These are phyloP conservation scores for Argopecten irradians DNA, from an alignment of 1,140 invertebrate genomes.

Conservation along the genomic window DNA sequence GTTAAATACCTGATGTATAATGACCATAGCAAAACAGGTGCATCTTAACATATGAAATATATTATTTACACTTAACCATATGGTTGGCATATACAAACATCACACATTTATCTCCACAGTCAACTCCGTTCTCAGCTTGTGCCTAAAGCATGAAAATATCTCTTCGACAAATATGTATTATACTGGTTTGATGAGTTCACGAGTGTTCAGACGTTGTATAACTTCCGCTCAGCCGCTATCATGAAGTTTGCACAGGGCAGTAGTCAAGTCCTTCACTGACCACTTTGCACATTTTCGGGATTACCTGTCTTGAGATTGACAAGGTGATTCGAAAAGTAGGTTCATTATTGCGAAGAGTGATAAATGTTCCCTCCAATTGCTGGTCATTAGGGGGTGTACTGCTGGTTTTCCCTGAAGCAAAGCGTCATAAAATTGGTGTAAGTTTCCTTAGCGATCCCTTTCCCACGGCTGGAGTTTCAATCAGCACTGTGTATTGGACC, in stretches of 20 bases:
- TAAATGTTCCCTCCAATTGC: background rate
- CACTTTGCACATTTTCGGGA: background rate
- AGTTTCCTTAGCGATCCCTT: conserved; percentile 4
- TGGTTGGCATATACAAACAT: background rate
- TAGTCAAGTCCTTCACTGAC: background rate
- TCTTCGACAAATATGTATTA: background rate
- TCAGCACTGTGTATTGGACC: conserved; percentile 1
- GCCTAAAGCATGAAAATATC: background rate
- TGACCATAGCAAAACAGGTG: too few relatives aligned
- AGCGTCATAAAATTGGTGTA: background rate
- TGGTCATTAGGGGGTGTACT: conserved; percentile 4
- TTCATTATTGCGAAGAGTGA: background rate
- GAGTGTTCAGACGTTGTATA: background rate
- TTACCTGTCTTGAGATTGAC: conserved; percentile 21
- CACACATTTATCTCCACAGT: background rate
- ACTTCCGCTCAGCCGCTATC: background rate
- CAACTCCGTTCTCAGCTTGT: background rate
- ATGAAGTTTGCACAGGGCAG: background rate
- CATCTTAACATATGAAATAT: too few relatives aligned
- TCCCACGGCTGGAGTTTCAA: conserved; percentile 6
- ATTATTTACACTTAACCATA: too few relatives aligned
- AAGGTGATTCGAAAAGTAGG: conserved; percentile 9
- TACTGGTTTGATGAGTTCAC: background rate
- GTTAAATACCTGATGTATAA: too few relatives aligned
- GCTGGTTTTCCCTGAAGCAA: background rate